Evolutionary conservation across 2,113 vertebrate genomes (phyloP), one percentile per base, ranked within the genome.

Genomic region (Catagonus wagneri): DNA sequence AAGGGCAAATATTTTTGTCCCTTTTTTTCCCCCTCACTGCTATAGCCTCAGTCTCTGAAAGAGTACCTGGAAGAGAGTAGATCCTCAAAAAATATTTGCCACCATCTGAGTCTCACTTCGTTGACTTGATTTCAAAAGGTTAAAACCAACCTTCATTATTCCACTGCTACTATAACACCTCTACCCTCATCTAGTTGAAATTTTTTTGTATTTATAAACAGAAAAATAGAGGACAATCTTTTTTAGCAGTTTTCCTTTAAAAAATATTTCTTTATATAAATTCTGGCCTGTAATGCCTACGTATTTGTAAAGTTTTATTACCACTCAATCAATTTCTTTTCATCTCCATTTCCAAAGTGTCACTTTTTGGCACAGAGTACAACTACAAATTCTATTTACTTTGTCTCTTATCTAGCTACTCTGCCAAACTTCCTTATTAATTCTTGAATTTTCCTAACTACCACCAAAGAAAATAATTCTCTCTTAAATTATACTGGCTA

Each of bases 361-460:
- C 65, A 76, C 36, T 96, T 94, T 75, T 66, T n/a, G 36, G 25
- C 56, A 85, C 6, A 69, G 3, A 50, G 27, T 69, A 84, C 88
- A 93, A 84, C 14, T 25, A 74, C 29, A 84, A 65, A 91, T 93
- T 95, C 83, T 75, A 39, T 87, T 75, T 83, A 63, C 27, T 15
- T 90, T 87, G 22, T 72, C n/a, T 91, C 90, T 89, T 81, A 56
- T 56, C 69, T 87, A 39, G 25, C 58, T 80, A 58, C 29, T 80
- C 25, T 93, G 58, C 11, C 79, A 80, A 83, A 20, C 75, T 61
- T 88, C 93, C 36, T 71, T 92, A 94, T 56, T 89, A 79, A 84
- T 91, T 92, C 63, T 90, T 89, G 39, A 79, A 34, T 90, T 93
- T 90, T 90, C 29, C 19, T 60, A 96, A 65, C 90, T 80, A 76